Base-by-base conservation (phyloP, 1,140 invertebrate species). In the Armadillidium nasatum region DNA sequence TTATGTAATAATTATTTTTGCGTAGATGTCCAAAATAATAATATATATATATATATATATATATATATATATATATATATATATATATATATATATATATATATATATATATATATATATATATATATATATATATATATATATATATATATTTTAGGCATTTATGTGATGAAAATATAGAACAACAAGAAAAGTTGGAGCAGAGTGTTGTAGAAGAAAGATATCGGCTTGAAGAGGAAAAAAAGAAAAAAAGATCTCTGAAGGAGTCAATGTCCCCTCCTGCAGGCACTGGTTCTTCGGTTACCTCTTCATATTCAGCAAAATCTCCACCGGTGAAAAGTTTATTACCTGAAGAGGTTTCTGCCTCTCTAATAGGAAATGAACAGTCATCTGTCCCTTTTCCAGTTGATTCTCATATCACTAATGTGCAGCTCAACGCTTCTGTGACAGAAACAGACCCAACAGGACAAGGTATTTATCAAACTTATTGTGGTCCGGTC, bases 171-270 rank as follows among this genome's bases (percentile, higher is more conserved):
- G 76, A 77, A 68, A 78, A 81, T 67, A 46, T 50, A 33, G 43
- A 9, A 13, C 73, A 77, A 19, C 79, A 78, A 60, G 79, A 81
- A 66, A 81, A 81, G 45, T 50, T 81, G 22, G 79, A 80, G 72
- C 76, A 80, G 46, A 67, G 74, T 66, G 71, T 81, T 4, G 71
- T 81, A 0, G 75, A 75, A 21, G 79, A 81, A 44, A 72, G 72
- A 10, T 73, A 77, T n/a, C 66, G 54, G 3, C 72, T 71, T 23
- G 72, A 70, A 10, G 44, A 60, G 21, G 78, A 79, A 44, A 22
- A 74, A 19, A 73, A 68, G 15, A 72, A 72, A 21, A 67, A 70
- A 43, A 76, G 71, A 73, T 71, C 43, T 3, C 46, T 72, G 43
- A 71, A 68, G 69, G 10, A 44, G 33, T 72, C 71, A 33, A 54